These are phyloP conservation scores for Glossosoma conforme DNA, from an alignment of 1,140 invertebrate genomes.

Conservation along the genomic window DNA sequence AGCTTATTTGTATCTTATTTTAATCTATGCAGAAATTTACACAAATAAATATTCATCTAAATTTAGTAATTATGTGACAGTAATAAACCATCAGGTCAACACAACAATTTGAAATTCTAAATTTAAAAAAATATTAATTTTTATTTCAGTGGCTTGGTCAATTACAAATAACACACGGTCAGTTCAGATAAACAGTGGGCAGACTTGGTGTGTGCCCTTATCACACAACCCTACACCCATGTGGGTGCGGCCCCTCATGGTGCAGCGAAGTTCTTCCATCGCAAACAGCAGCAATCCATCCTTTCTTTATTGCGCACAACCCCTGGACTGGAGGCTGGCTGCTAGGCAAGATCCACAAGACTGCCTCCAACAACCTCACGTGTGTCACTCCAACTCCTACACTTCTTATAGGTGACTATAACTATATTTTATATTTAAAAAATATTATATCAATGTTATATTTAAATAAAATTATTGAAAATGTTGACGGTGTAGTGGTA, in stretches of 20 bases:
- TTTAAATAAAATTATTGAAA: too few relatives aligned
- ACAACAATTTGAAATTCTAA: too few relatives aligned
- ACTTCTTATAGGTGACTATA: slow-evolving; percentile 25
- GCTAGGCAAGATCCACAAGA: slow-evolving; percentile 23
- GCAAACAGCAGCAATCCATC: not conserved
- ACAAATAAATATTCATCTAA: not conserved
- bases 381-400: slow-evolving; percentile 29
- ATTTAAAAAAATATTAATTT: slow-evolving; percentile 4
- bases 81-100: too few relatives aligned
- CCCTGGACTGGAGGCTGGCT: slow-evolving; percentile 29
- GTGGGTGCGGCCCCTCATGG: slow-evolving; percentile 27
- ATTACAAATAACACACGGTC: slow-evolving; percentile 17
- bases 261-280: not conserved
- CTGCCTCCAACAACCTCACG: slow-evolving; percentile 23
- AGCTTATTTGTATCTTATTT: not conserved
- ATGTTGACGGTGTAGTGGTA: too few relatives aligned
- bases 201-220: slow-evolving; percentile 37
- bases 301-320: slow-evolving; percentile 30
- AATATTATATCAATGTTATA: too few relatives aligned
- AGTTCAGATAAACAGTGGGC: slow-evolving; percentile 23
- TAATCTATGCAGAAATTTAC: not conserved
- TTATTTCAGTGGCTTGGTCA: slow-evolving; percentile 12
- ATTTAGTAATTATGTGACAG: not conserved
- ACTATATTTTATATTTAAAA: too few relatives aligned
- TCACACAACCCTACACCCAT: slow-evolving; percentile 33